Percentiles rank a stretch among this genome's conserved stretches.
phyloP scores from a whole-genome alignment of 2,888 invertebrate genomes.

The Pandemis corylana region DNA sequence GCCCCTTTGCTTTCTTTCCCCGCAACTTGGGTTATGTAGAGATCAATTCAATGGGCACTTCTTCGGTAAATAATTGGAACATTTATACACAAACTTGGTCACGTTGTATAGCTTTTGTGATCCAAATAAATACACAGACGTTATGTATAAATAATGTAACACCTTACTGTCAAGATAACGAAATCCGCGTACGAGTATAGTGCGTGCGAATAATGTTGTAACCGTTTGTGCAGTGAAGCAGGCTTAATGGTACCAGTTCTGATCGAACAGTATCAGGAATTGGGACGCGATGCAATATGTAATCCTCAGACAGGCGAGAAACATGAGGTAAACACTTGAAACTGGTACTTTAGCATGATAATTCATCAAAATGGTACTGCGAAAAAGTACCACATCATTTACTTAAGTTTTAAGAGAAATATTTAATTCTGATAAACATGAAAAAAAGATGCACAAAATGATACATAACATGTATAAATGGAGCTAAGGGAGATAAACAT shows the following conservation, averaged over 20 bases:
- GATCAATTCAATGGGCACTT: not conserved
- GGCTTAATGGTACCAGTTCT: slow-evolving; percentile 20
- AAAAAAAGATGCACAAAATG: not conserved
- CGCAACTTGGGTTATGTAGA: too few species aligned
- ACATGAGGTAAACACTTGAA: not conserved
- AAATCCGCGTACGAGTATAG: slow-evolving; percentile 1
- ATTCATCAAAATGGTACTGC: not conserved
- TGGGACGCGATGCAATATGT: slow-evolving; percentile 10
- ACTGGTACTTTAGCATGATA: not conserved
- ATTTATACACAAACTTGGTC: not conserved
- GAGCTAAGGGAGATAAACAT: too few species aligned
- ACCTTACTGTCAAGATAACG: slow-evolving; percentile 1
- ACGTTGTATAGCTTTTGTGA: not conserved
- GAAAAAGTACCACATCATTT: not conserved
- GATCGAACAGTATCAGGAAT: slow-evolving; percentile 12
- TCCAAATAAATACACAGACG: not conserved
- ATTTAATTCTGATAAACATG: not conserved
- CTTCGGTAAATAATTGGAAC: not conserved
- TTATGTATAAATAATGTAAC: not conserved
- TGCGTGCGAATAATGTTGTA: slow-evolving; percentile 19
- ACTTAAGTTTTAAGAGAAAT: not conserved
- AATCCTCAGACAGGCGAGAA: not conserved
- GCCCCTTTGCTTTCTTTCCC: too few species aligned
- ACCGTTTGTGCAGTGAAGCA: slow-evolving; percentile 27
- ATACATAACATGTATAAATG: too few species aligned